Evolutionary conservation across 2,888 invertebrate species (phyloP), one percentile per base, ranked within the genome.

Genomic region (Idaea aversata): DNA sequence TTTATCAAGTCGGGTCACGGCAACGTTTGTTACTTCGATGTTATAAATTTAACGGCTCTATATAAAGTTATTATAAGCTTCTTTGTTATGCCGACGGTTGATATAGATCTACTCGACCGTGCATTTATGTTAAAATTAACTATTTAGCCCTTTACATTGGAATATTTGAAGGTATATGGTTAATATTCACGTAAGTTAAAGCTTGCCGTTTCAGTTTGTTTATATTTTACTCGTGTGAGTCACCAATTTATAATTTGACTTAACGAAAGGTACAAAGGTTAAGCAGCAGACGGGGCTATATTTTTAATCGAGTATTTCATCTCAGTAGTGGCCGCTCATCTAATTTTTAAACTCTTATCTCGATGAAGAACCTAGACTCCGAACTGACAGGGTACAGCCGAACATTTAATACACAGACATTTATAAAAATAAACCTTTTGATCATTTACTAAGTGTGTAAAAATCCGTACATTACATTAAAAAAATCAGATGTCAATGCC

Each of bases 1-100:
- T 75, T 84, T 86, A 86, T 84, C 84, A 79, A 80, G 71, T 61
- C 63, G 63, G 79, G 83, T 85, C 85, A 84, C 85, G 84, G 65
- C 73, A 81, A 70, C 72, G 25, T 74, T 25, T 73, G 62, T 71
- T 69, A 66, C 79, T 70, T 74, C 70, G 63, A 65, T 66, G 72
- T 65, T 69, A 69, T 73, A 71, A 75, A 68, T 72, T 79, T 78
- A 75, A 80, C 73, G 70, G 71, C 62, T 66, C 61, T 65, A 70
- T 70, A 79, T 80, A 74, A 79, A 76, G 77, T 73, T 74, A 78
- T 77, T 75, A 72, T 67, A 73, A 72, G 67, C 65, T 73, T 70
- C 65, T 67, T 67, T 58, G 59, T 68, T 36, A 59, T 59, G 59
- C 25, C 34, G 16, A 34, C 47, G 47, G 47, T 47, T 47, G 47